These are phyloP conservation scores for Pristionchus japonicus DNA, from an alignment of 2,888 invertebrate species.

Conservation along the genomic window DNA sequence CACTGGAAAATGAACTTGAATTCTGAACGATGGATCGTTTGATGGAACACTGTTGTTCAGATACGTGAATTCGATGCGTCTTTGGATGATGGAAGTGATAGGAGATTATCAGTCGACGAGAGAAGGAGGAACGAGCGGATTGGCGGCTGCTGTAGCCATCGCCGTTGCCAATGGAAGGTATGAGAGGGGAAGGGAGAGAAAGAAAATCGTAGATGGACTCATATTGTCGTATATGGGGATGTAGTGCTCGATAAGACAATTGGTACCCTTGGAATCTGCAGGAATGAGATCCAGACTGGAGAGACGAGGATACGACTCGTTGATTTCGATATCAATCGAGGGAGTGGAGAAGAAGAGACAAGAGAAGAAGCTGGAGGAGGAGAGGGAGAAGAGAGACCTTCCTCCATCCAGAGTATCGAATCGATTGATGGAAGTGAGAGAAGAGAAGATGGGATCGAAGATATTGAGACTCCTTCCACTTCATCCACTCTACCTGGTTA, in stretches of 20 bases:
- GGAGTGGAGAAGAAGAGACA: background rate
- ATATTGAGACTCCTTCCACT: background rate
- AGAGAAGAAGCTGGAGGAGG: background rate
- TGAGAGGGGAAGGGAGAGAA: background rate
- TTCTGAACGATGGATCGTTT: too few species aligned
- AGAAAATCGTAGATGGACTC: background rate
- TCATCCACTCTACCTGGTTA: background rate
- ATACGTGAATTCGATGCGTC: background rate
- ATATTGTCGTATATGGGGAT: background rate
- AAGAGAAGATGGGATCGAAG: background rate
- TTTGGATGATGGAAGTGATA: slow-evolving; percentile 35
- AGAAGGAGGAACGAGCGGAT: background rate
- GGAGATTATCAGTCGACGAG: background rate
- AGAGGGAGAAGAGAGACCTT: background rate
- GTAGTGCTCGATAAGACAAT: background rate
- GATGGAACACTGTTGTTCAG: background rate
- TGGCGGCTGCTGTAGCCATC: slow-evolving; percentile 45
- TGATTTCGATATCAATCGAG: slow-evolving; percentile 18
- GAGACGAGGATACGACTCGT: background rate
- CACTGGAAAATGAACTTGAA: too few species aligned
- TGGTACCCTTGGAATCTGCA: background rate
- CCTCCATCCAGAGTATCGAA: background rate
- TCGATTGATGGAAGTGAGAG: background rate
- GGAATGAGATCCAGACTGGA: background rate
- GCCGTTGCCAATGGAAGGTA: slow-evolving; percentile 47